Percentiles rank a stretch among this genome's conserved stretches.
phyloP scores from a whole-genome alignment of 2,797 vertebrate genomes.

The Clarias fuscus region DNA sequence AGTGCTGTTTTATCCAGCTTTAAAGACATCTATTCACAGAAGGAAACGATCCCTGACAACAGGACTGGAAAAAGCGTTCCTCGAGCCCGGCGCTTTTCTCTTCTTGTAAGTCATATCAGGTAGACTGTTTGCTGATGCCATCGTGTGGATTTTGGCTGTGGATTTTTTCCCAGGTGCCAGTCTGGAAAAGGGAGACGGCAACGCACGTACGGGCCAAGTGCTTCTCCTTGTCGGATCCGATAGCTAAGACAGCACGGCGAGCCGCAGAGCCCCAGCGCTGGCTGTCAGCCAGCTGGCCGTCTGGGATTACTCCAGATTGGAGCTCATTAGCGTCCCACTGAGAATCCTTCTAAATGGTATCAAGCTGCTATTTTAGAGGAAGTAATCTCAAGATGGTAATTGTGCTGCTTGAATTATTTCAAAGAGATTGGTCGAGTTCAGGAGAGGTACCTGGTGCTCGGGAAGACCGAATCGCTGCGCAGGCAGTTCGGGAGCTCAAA shows the following conservation, averaged over 20 bases:
- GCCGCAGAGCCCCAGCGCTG: slow-evolving; percentile 53
- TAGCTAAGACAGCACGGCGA: slow-evolving; percentile 50
- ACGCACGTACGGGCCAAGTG: slow-evolving; percentile 24
- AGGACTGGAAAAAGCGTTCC: slow-evolving; percentile 11
- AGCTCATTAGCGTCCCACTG: slow-evolving; percentile 60
- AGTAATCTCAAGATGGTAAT: slow-evolving; percentile 56
- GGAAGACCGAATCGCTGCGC: slow-evolving; percentile 11
- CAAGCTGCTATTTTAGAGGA: slow-evolving; percentile 61
- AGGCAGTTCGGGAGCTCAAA: slow-evolving; percentile 21
- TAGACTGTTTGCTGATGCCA: slow-evolving; percentile 34
- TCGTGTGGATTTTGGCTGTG: slow-evolving; percentile 23
- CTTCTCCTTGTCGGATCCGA: slow-evolving; percentile 46
- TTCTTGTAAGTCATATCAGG: slow-evolving; percentile 23
- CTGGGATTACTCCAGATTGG: slow-evolving; percentile 61
- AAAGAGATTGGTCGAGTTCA: slow-evolving; percentile 40
- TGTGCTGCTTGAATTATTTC: slow-evolving; percentile 57
- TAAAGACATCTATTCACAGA: not conserved
- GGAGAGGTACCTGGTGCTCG: slow-evolving; percentile 30
- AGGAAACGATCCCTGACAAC: not conserved
- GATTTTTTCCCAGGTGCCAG: slow-evolving; percentile 47
- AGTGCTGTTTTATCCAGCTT: not conserved
- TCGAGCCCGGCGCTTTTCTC: not conserved
- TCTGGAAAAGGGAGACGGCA: slow-evolving; percentile 38
- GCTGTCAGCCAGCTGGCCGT: slow-evolving; percentile 57
- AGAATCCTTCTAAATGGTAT: slow-evolving; percentile 61